A percentile compares a stretch with the other conserved stretches of the same genome.
These are phyloP conservation scores for Leucozona laternaria DNA, from an alignment of 2,888 invertebrate species.

Conservation along the genomic window DNA sequence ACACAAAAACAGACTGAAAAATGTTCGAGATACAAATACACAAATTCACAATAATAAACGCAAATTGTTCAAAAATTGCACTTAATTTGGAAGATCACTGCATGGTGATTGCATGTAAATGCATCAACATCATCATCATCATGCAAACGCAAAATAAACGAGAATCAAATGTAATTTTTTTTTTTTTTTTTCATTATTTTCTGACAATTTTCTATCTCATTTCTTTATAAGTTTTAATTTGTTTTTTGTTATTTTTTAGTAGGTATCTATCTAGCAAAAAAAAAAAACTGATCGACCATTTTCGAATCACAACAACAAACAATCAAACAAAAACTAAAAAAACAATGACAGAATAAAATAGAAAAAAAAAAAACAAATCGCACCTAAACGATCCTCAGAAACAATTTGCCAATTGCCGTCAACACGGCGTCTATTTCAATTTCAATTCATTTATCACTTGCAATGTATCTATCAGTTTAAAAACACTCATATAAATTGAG, in stretches of 20 bases:
- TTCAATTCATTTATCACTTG: constrained; percentile 76
- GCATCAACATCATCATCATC: constrained; percentile 32
- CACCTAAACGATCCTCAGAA: constrained; percentile 75
- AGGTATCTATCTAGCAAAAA: constrained; percentile 29
- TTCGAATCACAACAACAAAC: constrained; percentile 62
- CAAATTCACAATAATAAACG: constrained; percentile 39
- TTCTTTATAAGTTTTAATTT: constrained; percentile 10
- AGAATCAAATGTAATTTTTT: not conserved
- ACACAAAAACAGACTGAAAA: not conserved
- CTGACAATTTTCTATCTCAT: constrained; percentile 44
- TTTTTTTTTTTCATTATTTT: constrained; percentile 4
- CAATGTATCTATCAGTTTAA: constrained; percentile 74
- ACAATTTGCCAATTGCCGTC: constrained; percentile 76
- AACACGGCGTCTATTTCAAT: constrained; percentile 76
- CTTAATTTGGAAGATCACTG: constrained; percentile 48
- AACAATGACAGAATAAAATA: constrained; percentile 18
- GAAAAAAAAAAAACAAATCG: constrained; percentile 57
- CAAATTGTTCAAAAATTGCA: constrained; percentile 60
- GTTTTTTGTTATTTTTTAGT: too few relatives aligned
- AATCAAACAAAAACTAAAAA: not conserved
- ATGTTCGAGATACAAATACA: constrained; percentile 3
- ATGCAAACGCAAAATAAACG: constrained; percentile 39
- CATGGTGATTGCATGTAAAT: constrained; percentile 29
- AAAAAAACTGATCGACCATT: constrained; percentile 78
- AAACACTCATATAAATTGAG: constrained; percentile 51